Evolutionary conservation across 2,113 vertebrate species (phyloP).

Genomic region (Elachura formosa): DNA sequence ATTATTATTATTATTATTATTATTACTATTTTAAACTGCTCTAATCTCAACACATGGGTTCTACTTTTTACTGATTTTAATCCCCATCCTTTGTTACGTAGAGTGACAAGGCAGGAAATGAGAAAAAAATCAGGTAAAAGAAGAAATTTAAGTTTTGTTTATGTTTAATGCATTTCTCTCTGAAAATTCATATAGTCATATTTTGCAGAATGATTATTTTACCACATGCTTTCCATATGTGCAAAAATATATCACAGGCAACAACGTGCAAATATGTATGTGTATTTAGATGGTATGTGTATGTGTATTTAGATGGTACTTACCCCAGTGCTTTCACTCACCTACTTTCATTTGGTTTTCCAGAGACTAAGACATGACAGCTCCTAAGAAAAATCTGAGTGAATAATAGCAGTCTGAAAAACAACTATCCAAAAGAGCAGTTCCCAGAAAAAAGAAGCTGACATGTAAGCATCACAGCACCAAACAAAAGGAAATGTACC

Average conservation of each 20-base stretch:
- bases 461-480: too few relatives aligned
- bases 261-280: background rate
- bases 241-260: background rate
- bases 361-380: background rate
- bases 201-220: background rate
- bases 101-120: background rate
- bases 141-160: background rate
- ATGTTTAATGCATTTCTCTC: background rate
- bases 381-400: background rate
- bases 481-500: background rate
- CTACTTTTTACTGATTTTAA: background rate
- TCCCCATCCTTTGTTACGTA: too few relatives aligned
- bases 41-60: rapidly evolving
- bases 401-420: background rate
- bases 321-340: background rate
- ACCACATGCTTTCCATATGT: background rate
- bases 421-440: background rate
- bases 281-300: background rate
- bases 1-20: background rate
- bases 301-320: background rate
- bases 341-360: background rate
- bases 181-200: background rate
- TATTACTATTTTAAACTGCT: background rate
- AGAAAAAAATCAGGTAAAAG: background rate
- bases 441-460: background rate